Evolutionary conservation across 2,797 vertebrate species (phyloP).

Genomic region (Rhyacichthys aspro): DNA sequence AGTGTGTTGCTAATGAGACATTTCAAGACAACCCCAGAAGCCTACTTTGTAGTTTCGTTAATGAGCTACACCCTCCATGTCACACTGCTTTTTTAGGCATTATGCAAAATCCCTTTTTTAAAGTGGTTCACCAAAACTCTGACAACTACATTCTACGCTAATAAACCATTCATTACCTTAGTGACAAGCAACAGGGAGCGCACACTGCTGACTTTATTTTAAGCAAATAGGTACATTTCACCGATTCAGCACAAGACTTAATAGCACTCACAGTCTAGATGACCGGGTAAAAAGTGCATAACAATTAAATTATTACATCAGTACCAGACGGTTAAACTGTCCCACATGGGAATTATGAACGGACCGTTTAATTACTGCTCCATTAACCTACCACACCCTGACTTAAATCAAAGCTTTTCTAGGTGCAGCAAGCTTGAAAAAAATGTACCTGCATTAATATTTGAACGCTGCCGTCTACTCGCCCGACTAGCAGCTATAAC

Average conservation of each 20-base stretch:
- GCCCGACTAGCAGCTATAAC: conserved; percentile 9
- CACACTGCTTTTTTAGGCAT: conserved; percentile 29
- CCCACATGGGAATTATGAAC: conserved; percentile 14
- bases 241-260: conserved; percentile 12
- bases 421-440: conserved; percentile 21
- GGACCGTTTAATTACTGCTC: conserved; percentile 23
- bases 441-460: conserved; percentile 46
- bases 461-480: conserved; percentile 28
- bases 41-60: conserved; percentile 53
- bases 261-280: not conserved
- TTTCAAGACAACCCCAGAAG: conserved; percentile 47
- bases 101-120: conserved; percentile 36
- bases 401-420: conserved; percentile 32
- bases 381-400: conserved; percentile 32
- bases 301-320: conserved; percentile 18
- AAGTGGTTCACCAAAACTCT: conserved; percentile 24
- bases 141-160: conserved; percentile 29
- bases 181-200: conserved; percentile 1
- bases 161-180: conserved; percentile 43
- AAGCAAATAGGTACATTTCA: conserved; percentile 7
- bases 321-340: conserved; percentile 16
- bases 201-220: conserved; percentile 8
- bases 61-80: conserved; percentile 47
- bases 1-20: conserved; percentile 48
- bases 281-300: not conserved